phyloP scores from a whole-genome alignment of 1,140 invertebrate genomes.

The Drosophila kurseongensis region DNA sequence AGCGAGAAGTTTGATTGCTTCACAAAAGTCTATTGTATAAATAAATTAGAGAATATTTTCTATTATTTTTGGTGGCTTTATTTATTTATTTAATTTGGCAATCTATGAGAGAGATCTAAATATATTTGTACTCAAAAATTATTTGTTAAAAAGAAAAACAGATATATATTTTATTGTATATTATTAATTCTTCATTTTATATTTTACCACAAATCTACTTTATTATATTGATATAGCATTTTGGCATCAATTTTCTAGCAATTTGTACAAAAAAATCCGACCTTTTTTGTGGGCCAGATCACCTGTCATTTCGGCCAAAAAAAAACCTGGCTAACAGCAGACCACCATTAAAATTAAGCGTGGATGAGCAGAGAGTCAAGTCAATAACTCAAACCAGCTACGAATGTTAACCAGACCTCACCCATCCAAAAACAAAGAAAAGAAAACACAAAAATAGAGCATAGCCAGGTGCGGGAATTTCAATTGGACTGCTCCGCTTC shows the following conservation, averaged over 20 bases:
- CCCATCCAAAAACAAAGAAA: conserved; percentile 3
- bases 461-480: conserved; percentile 46
- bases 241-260: conserved; percentile 15
- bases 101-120: too few species aligned
- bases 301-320: conserved; percentile 38
- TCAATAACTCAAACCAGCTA: conserved; percentile 44
- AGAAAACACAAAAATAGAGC: conserved; percentile 31
- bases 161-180: too few species aligned
- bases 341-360: conserved; percentile 28
- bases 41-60: too few species aligned
- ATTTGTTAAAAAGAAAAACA: too few species aligned
- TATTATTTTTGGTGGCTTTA: too few species aligned
- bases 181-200: too few species aligned
- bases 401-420: conserved; percentile 32
- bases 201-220: too few species aligned
- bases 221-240: too few species aligned
- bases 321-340: conserved; percentile 29
- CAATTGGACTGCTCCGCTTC: conserved; percentile 56
- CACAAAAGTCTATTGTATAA: background rate
- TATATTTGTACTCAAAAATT: too few species aligned
- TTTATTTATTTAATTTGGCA: too few species aligned
- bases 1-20: conserved; percentile 14
- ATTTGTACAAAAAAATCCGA: background rate
- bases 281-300: conserved; percentile 21
- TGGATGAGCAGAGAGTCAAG: conserved; percentile 28